Evolutionary conservation across 2,888 invertebrate genomes (phyloP), one percentile per base, ranked within the genome.

Genomic region (Isotomurus palustris): DNA sequence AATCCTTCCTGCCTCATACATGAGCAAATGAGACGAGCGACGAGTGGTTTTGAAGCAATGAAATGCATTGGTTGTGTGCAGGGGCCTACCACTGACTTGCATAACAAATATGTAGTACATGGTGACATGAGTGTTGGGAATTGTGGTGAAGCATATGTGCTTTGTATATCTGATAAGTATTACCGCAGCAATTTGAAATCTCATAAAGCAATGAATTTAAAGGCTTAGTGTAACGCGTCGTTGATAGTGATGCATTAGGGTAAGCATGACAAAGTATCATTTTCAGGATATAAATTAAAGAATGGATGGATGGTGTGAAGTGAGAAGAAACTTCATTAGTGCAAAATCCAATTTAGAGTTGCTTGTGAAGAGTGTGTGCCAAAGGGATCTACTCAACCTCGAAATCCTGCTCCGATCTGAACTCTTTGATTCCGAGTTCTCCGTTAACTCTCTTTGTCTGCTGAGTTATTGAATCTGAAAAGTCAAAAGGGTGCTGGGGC

Each of bases 381-480:
- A 17, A 25, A 45, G 45, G 17, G 29, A 45, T 43, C 43, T 22
- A 19, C 24, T 43, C 6, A 8, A 24, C 43, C 24, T 24, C 14
- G 24, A 19, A 43, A 43, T 43, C 43, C 5, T n/a, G n/a, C n/a
- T n/a, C n/a, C n/a, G n/a, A n/a, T 32, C 32, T 12, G 14, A 45
- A 45, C 45, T 45, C 45, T 45, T 45, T 45, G 27, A 45, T 45
- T 45, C 28, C 45, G 5, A n/a, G 22, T 44, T 21, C 47, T 35
- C 22, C 6, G 21, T 24, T 21, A 29, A 32, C 28, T 29, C 49
- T 49, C 36, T 28, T 32, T 49, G 49, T 49, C 35, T 49, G 35
- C 21, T 12, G 21, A 49, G 49, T 49, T 49, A 49, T 49, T 49
- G 49, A 49, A 32, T 49, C 49, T 49, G 10, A 49, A 49, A 49